Evolutionary conservation across 1,140 invertebrate genomes (phyloP).

Genomic region (Ostrea denselamellosa): DNA sequence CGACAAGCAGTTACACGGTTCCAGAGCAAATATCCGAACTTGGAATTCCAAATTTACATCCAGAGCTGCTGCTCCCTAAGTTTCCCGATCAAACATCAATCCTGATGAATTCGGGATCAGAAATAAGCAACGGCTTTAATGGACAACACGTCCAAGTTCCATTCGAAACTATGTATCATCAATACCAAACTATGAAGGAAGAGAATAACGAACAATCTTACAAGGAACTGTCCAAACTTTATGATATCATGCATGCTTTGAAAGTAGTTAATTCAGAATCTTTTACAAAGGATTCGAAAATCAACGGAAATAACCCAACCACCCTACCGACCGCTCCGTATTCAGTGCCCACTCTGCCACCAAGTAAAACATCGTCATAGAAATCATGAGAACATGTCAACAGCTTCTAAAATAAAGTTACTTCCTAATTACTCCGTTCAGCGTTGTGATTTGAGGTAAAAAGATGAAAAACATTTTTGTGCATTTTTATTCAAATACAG

Average conservation of each 20-base stretch:
- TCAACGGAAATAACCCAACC: not conserved
- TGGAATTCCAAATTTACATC: not conserved
- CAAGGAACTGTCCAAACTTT: slow-evolving; percentile 11
- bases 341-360: too few relatives aligned
- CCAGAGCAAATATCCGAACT: not conserved
- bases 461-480: too few relatives aligned
- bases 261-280: not conserved
- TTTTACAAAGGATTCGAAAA: not conserved
- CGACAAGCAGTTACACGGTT: not conserved
- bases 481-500: not conserved
- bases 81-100: not conserved
- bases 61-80: not conserved
- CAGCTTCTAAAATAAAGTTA: too few relatives aligned
- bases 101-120: not conserved
- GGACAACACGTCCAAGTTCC: not conserved
- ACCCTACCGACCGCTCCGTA: not conserved
- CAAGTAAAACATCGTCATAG: too few relatives aligned
- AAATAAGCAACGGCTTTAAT: not conserved
- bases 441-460: too few relatives aligned
- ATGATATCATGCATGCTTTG: not conserved
- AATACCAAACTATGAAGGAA: not conserved
- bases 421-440: too few relatives aligned
- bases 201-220: slow-evolving; percentile 9
- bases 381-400: too few relatives aligned
- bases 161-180: slow-evolving; percentile 8